A percentile compares a stretch with the other conserved stretches of the same genome.
phyloP scores from a whole-genome alignment of 2,888 invertebrate species.

The Poecilobothrus nobilitatus region DNA sequence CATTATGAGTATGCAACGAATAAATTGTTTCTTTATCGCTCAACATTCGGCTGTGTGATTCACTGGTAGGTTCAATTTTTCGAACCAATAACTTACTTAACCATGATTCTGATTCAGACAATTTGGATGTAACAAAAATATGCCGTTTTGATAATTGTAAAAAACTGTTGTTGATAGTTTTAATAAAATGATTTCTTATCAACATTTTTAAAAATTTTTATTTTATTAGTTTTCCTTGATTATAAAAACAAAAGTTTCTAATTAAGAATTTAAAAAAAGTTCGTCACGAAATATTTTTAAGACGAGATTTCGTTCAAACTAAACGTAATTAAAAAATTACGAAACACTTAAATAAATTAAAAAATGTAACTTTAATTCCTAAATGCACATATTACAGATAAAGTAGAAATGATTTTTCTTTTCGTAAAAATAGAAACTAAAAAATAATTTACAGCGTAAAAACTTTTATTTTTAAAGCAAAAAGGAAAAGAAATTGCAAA shows the following conservation, averaged over 20 bases:
- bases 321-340: not conserved
- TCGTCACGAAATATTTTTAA: not conserved
- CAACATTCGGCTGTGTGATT: slow-evolving; percentile 92
- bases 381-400: slow-evolving; percentile 2
- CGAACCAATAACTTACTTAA: slow-evolving; percentile 80
- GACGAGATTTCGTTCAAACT: not conserved
- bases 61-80: slow-evolving; percentile 88
- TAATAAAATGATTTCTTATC: not conserved
- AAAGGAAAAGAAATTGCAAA: not conserved
- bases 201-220: not conserved
- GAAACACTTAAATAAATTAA: not conserved
- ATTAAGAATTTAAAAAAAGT: not conserved
- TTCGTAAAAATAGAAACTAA: not conserved
- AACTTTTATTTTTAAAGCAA: not conserved
- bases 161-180: not conserved
- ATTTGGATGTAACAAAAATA: slow-evolving; percentile 20
- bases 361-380: not conserved
- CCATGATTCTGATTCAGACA: slow-evolving; percentile 63
- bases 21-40: slow-evolving; percentile 94
- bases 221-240: no score
- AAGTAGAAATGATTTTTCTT: not conserved
- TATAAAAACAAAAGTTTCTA: no score
- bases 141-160: not conserved
- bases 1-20: slow-evolving; percentile 90
- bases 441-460: not conserved